Percentiles rank a stretch among this genome's conserved stretches.
phyloP scores from a whole-genome alignment of 2,888 invertebrate species.

The Melanotus villosus region DNA sequence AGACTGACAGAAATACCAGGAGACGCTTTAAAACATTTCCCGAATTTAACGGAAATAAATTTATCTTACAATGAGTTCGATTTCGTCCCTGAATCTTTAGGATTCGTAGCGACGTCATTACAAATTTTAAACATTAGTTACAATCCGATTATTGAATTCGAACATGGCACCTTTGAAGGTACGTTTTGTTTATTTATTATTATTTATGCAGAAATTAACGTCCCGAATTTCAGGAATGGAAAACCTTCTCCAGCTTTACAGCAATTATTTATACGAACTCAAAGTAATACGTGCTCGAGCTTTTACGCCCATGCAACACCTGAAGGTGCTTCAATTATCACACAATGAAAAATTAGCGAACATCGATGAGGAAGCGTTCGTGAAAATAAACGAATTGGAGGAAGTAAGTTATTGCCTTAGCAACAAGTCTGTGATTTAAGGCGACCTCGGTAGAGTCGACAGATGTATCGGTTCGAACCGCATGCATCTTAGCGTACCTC shows the following conservation, averaged over 20 bases:
- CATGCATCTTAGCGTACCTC: too few species aligned
- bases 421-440: background rate
- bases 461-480: too few species aligned
- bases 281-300: slow-evolving; percentile 68
- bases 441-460: too few species aligned
- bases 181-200: slow-evolving; percentile 53
- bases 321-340: slow-evolving; percentile 60
- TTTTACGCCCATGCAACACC: slow-evolving; percentile 58
- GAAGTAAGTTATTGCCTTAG: slow-evolving; percentile 67
- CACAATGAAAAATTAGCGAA: slow-evolving; percentile 59
- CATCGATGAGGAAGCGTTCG: slow-evolving; percentile 75
- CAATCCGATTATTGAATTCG: slow-evolving; percentile 74
- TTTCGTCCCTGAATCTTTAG: slow-evolving; percentile 73
- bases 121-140: slow-evolving; percentile 74
- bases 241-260: slow-evolving; percentile 73
- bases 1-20: slow-evolving; percentile 72
- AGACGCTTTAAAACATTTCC: slow-evolving; percentile 70
- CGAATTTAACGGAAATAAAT: slow-evolving; percentile 72
- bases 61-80: slow-evolving; percentile 75
- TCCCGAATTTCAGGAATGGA: slow-evolving; percentile 69
- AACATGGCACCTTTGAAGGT: slow-evolving; percentile 75
- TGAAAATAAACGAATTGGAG: slow-evolving; percentile 69
- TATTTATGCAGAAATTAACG: background rate
- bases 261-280: slow-evolving; percentile 73
- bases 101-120: slow-evolving; percentile 71